Percentiles rank a stretch among this genome's conserved stretches.
These are phyloP conservation scores for Cyprinodon diabolis DNA, from an alignment of 2,797 vertebrate species.

Conservation along the genomic window DNA sequence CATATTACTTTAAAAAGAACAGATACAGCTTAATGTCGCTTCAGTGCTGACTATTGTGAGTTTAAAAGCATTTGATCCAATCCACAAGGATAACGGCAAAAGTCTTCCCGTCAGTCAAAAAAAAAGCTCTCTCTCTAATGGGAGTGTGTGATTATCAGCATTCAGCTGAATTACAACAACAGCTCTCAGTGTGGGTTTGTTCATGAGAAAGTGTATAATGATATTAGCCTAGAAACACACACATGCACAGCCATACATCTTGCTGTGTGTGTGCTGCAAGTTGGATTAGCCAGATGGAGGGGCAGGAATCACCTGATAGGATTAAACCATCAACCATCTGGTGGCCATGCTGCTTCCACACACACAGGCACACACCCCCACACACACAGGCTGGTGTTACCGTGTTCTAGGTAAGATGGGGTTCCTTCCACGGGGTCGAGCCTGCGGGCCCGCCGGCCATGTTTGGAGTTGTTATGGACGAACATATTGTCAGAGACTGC, in stretches of 20 bases:
- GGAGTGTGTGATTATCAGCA: slow-evolving; percentile 39
- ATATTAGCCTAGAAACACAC: slow-evolving; percentile 59
- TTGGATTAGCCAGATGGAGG: slow-evolving; percentile 97
- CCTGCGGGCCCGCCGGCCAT: slow-evolving; percentile 94
- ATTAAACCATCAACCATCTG: slow-evolving; percentile 99
- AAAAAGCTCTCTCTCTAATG: slow-evolving; percentile 20
- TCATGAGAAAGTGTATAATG: slow-evolving; percentile 55
- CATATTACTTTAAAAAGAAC: slow-evolving; percentile 24
- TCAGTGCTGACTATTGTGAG: slow-evolving; percentile 22
- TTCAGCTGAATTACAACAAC: slow-evolving; percentile 58
- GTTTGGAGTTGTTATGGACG: slow-evolving; percentile 99
- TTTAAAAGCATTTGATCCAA: slow-evolving; percentile 40
- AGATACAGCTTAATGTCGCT: slow-evolving; percentile 46
- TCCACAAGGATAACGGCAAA: slow-evolving; percentile 44
- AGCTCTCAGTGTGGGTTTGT: slow-evolving; percentile 40
- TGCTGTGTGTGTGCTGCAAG: slow-evolving; percentile 72
- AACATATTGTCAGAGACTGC: slow-evolving; percentile 99
- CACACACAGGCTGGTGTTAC: slow-evolving; percentile 75
- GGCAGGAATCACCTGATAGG: slow-evolving; percentile 98
- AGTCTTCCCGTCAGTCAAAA: slow-evolving; percentile 48
- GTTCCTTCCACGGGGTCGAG: slow-evolving; percentile 97
- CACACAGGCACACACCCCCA: slow-evolving; percentile 20
- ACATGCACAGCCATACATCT: slow-evolving; percentile 34
- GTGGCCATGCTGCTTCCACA: slow-evolving; percentile 74
- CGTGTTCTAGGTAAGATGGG: slow-evolving; percentile 96